Base-by-base conservation (phyloP, 2,113 vertebrate genomes). In the Aphelocoma coerulescens region DNA sequence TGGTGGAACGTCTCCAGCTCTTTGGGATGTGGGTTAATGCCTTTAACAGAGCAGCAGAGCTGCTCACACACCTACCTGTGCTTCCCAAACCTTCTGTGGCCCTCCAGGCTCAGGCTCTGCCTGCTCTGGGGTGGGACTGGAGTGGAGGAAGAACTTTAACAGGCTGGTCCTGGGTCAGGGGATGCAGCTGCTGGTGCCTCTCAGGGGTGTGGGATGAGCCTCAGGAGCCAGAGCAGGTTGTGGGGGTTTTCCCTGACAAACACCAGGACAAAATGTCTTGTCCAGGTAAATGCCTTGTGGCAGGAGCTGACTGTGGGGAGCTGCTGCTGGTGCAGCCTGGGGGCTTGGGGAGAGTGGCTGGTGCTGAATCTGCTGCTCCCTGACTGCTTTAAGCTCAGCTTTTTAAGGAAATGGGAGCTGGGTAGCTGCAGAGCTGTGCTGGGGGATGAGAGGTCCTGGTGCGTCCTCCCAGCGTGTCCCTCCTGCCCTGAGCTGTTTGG, bases 61-160 rank as follows among this genome's bases (percentile, higher is more conserved):
- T 43, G 39, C 37, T 69, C 3, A 0, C 7, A 21, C 1, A 0
- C 2, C 1, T 67, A 2, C 43, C 51, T 74, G 11, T 1, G 1
- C 71, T 68, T 17, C 78, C 65, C 65, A 58, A 17, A 62, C 3
- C 32, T 21, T 22, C 28, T 5, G 1, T 5, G 37, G 19, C 12
- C 23, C 52, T 41, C 0, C 2, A 14, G 49, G 39, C 54, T 67
- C 1, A 2, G 52, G 27, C 19, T 81, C 24, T 49, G 75, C 43
- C n/a, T 48, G 44, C 22, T 55, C 55, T 51, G 10, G 17, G 49
- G 16, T 44, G 52, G 48, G 16, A 19, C 0, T 27, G 76, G 2
- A 18, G 41, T 3, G 41, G 12, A 62, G n/a, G 48, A 41, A 28
- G 81, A 58, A 62, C 46, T 74, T 19, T 16, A 16, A 2, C 9